These are phyloP conservation scores for Cheilosia variabilis DNA, from an alignment of 2,888 invertebrate genomes.

Conservation along the genomic window DNA sequence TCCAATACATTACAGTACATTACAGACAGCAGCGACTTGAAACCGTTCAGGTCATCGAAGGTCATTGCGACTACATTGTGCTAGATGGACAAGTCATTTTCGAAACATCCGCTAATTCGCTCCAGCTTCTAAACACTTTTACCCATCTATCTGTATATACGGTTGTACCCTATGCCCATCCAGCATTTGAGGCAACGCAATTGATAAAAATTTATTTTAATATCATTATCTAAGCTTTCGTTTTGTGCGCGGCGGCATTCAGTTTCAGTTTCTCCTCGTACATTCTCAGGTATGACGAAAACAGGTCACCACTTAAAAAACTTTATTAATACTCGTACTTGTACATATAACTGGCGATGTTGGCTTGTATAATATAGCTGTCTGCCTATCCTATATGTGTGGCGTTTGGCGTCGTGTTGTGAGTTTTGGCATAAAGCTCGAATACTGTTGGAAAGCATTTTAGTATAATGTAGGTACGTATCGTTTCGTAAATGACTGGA, in stretches of 20 bases:
- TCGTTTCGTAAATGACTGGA: conserved; percentile 10
- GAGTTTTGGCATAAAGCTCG: conserved; percentile 64
- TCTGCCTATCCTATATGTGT: conserved; percentile 20
- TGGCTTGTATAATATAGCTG: neutral
- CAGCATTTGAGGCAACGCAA: neutral
- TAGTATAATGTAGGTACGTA: neutral
- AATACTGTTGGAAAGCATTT: conserved; percentile 47
- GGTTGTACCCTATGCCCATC: neutral
- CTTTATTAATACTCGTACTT: conserved; percentile 31
- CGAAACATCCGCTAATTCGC: conserved; percentile 23
- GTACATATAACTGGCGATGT: conserved; percentile 24
- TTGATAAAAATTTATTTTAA: conserved; percentile 56
- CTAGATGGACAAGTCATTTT: conserved; percentile 14
- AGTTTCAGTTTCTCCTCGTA: conserved; percentile 34
- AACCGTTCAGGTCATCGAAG: conserved; percentile 61
- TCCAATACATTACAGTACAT: conserved; percentile 18
- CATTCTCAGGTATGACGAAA: conserved; percentile 74
- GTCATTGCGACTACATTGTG: conserved; percentile 33
- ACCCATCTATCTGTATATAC: neutral
- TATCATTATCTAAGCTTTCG: conserved; percentile 72
- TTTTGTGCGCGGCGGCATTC: conserved; percentile 28
- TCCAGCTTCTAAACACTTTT: conserved; percentile 1
- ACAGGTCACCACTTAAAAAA: conserved; percentile 75
- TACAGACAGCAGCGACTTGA: neutral
- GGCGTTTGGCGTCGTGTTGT: conserved; percentile 37